These are phyloP conservation scores for Tragelaphus imberbis DNA, from an alignment of 2,113 vertebrate genomes.

Conservation along the genomic window DNA sequence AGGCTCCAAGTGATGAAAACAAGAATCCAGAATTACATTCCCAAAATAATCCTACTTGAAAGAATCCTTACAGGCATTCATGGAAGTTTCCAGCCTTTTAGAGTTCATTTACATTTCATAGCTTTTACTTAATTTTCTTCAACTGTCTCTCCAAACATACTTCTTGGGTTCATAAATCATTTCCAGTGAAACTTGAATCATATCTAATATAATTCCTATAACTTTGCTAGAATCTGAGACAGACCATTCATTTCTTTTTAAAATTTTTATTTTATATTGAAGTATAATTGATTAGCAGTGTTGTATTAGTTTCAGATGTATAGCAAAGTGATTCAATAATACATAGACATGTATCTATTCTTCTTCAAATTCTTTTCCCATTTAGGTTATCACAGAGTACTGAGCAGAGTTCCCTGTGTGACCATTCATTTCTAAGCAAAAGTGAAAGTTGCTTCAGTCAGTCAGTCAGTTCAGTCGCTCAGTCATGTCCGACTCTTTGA, in stretches of 20 bases:
- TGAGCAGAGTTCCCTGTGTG: not conserved
- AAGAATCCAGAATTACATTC: not conserved
- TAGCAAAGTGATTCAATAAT: not conserved
- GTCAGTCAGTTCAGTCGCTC: not conserved
- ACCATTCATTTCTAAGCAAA: not conserved
- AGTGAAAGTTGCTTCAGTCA: not conserved
- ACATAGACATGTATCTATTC: not conserved
- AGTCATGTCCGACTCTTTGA: not conserved
- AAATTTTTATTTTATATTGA: not conserved
- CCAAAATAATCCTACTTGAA: not conserved
- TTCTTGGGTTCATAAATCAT: conserved; percentile 12
- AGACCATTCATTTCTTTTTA: not conserved
- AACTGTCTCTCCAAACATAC: conserved; percentile 32
- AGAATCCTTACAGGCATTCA: not conserved
- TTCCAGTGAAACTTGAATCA: conserved; percentile 41
- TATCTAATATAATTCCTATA: conserved; percentile 32
- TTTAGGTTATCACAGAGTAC: not conserved
- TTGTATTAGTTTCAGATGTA: not conserved
- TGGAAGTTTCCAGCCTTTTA: conserved; percentile 4
- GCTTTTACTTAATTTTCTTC: conserved; percentile 47
- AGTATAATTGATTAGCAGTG: not conserved
- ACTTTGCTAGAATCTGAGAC: not conserved
- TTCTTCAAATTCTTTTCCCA: not conserved
- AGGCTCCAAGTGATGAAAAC: not conserved
- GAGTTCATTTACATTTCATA: conserved; percentile 33